Percentiles rank a stretch among this genome's conserved stretches.
These are phyloP conservation scores for Eupithecia tripunctaria DNA, from an alignment of 2,888 invertebrate species.

Conservation along the genomic window DNA sequence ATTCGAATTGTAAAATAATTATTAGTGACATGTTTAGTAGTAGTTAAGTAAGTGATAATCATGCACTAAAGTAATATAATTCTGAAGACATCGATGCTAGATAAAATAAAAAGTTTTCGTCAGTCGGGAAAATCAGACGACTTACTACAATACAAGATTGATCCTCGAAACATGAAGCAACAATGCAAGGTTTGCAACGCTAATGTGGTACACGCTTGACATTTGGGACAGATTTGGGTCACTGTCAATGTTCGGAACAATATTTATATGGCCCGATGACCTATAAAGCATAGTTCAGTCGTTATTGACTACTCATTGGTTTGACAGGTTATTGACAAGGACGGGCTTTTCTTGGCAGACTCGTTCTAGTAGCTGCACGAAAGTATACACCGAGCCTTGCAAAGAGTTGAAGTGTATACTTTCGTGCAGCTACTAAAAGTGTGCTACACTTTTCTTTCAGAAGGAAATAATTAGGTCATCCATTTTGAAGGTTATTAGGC, in stretches of 20 bases:
- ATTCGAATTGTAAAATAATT: not conserved
- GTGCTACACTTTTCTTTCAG: not conserved
- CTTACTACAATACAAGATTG: conserved; percentile 13
- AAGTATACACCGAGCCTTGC: too few species aligned
- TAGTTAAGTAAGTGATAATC: not conserved
- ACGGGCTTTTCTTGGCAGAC: conserved; percentile 3
- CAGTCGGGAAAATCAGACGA: not conserved
- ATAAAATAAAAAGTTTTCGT: too few species aligned
- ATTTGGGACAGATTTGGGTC: conserved; percentile 43
- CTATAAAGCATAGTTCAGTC: conserved; percentile 17
- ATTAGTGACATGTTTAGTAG: not conserved
- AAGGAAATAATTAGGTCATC: not conserved
- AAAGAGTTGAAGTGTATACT: too few species aligned
- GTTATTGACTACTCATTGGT: conserved; percentile 13
- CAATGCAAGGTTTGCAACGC: conserved; percentile 23
- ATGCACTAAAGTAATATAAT: not conserved
- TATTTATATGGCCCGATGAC: conserved; percentile 27
- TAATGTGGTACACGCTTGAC: conserved; percentile 38
- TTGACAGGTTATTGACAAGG: conserved; percentile 16
- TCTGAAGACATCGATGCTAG: not conserved
- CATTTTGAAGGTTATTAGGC: not conserved
- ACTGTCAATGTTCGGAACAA: conserved; percentile 34
- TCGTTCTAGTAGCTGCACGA: not conserved
- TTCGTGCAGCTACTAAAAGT: not conserved
- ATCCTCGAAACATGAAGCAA: conserved; percentile 14